phyloP scores from a whole-genome alignment of 2,113 vertebrate species.

The Podarcis raffonei region DNA sequence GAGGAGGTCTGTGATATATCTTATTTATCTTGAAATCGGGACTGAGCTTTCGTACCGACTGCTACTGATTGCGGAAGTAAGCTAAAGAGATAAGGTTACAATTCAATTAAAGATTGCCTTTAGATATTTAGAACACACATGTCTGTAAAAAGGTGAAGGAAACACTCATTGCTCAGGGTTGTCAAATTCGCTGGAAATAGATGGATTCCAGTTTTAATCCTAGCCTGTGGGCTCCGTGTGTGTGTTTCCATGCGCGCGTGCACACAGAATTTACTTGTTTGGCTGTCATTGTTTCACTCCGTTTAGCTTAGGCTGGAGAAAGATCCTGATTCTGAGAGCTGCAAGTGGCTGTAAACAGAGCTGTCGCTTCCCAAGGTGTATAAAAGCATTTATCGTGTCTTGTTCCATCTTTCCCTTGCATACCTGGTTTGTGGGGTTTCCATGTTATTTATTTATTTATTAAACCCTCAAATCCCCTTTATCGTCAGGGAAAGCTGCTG shows the following conservation, averaged over 20 bases:
- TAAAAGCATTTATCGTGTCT: not conserved
- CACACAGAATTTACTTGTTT: not conserved
- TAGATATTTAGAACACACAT: slow-evolving; percentile 9
- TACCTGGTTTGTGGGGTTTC: not conserved
- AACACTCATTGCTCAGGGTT: not conserved
- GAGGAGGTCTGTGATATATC: slow-evolving; percentile 16
- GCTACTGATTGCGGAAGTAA: slow-evolving; percentile 23
- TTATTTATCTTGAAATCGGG: slow-evolving; percentile 31
- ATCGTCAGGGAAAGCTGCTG: not conserved
- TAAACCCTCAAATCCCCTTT: not conserved
- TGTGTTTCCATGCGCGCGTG: not conserved
- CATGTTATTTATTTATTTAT: no score
- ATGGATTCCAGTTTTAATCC: not conserved
- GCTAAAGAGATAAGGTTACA: slow-evolving; percentile 33
- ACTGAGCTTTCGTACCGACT: slow-evolving; percentile 26
- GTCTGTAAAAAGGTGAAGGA: slow-evolving; percentile 28
- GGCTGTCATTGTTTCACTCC: not conserved
- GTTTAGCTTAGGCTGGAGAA: slow-evolving; percentile 1
- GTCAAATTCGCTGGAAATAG: slow-evolving; percentile 16
- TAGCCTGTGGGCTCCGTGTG: not conserved
- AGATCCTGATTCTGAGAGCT: not conserved
- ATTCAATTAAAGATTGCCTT: slow-evolving; percentile 33
- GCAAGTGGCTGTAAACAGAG: not conserved
- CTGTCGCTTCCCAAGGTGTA: not conserved
- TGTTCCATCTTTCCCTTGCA: not conserved